A percentile compares a stretch with the other conserved stretches of the same genome.
Evolutionary conservation across 2,888 invertebrate genomes (phyloP).

Genomic region (Metellina segmentata): DNA sequence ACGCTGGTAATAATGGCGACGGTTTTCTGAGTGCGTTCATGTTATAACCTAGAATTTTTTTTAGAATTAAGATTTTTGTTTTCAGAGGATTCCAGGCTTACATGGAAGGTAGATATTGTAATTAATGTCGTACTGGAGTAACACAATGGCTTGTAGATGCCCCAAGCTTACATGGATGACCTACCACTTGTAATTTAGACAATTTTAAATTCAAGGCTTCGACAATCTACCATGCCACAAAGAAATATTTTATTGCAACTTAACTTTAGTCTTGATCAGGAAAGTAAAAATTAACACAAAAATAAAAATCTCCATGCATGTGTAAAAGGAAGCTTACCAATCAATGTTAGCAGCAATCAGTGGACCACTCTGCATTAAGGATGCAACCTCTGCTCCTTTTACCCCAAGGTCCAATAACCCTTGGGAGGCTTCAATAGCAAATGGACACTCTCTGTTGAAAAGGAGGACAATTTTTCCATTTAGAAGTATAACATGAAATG

Average conservation of each 20-base stretch:
- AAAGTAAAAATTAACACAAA: background rate
- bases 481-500: too few relatives aligned
- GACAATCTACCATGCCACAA: background rate
- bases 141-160: too few relatives aligned
- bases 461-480: slow-evolving; percentile 22
- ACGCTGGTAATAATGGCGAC: too few relatives aligned
- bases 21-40: too few relatives aligned
- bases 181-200: too few relatives aligned
- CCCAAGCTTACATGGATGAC: too few relatives aligned
- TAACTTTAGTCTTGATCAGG: background rate
- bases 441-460: slow-evolving; percentile 85
- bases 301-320: background rate
- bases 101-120: too few relatives aligned
- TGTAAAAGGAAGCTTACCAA: slow-evolving; percentile 81
- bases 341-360: slow-evolving; percentile 81
- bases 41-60: too few relatives aligned
- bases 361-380: slow-evolving; percentile 85
- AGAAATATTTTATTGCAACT: background rate
- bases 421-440: slow-evolving; percentile 88
- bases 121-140: too few relatives aligned
- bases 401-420: slow-evolving; percentile 87
- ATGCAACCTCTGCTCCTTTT: slow-evolving; percentile 88
- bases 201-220: background rate
- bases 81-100: too few relatives aligned
- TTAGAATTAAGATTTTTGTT: too few relatives aligned